phyloP scores from a whole-genome alignment of 2,113 vertebrate genomes.

The Pogona vitticeps region DNA sequence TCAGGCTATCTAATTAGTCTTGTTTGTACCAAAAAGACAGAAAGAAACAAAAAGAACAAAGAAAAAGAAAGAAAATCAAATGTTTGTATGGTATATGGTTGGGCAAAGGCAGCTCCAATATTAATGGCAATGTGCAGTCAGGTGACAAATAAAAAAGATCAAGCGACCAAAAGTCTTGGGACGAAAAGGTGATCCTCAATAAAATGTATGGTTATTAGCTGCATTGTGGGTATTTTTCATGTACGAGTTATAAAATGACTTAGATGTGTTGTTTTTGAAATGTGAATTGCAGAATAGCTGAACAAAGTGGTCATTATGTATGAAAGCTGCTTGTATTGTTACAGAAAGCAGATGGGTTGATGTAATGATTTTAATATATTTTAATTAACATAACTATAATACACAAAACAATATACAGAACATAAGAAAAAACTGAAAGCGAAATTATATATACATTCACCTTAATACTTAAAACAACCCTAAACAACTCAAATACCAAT shows the following conservation, averaged over 20 bases:
- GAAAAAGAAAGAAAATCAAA: constrained; percentile 42
- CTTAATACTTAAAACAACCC: too few relatives aligned
- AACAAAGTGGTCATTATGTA: not conserved
- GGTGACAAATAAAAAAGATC: not conserved
- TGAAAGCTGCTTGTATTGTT: not conserved
- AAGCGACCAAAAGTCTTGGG: not conserved
- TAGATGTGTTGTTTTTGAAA: not conserved
- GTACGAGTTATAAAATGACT: not conserved
- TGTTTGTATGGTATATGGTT: constrained; percentile 47
- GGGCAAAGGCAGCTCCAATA: constrained; percentile 34
- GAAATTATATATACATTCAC: too few relatives aligned
- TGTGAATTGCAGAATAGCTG: constrained; percentile 9
- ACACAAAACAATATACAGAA: too few relatives aligned
- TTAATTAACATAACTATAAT: too few relatives aligned
- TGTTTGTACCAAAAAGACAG: constrained; percentile 45
- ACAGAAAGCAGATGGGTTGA: not conserved
- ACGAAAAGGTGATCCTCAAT: not conserved
- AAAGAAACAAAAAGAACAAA: too few relatives aligned
- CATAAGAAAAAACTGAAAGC: too few relatives aligned
- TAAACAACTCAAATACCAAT: too few relatives aligned
- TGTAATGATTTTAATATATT: not conserved
- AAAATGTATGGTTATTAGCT: not conserved
- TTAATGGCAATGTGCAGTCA: not conserved
- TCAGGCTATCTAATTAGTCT: constrained; percentile 55
- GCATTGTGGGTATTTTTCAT: too few relatives aligned